Base-by-base conservation (phyloP, 2,888 invertebrate species). In the Melieria crassipennis region DNA sequence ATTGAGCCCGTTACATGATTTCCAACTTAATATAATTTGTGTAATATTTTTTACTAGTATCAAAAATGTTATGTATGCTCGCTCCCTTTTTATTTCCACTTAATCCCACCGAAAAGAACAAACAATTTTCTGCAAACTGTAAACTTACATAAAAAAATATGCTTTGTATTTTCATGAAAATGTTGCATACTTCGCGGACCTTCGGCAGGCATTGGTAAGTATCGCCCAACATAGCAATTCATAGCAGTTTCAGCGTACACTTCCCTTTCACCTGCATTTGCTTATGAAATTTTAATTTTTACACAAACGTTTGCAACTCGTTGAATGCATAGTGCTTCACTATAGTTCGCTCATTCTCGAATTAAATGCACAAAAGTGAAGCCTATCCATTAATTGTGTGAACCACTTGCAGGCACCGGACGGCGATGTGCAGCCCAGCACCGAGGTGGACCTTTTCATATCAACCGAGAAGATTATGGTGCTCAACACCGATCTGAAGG, bases 381-480 rank as follows among this genome's bases (percentile, higher is more conserved):
- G 30, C 3, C 4, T 1, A 13, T 52, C 6, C 4, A 52, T n/a
- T 1, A 5, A 52, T 43, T 52, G 47, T 45, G 0, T 16, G 7
- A 52, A 5, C 42, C 42, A 3, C 43, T 65, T 64, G 78, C 86
- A 98, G 98, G 98, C 97, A 73, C 98, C 98, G 0, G 97, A 98
- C 86, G 99, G 99, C 63, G 99, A 99, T 87, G 94, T 93, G 78
- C 99, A 99, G 85, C 99, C 99, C 10, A 97, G 97, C 84, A 99
- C 99, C 11, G 99, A 99, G 88, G 99, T 99, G 60, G 99, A 99
- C 86, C 89, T 99, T 47, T 99, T 99, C 88, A 99, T 99, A 84
- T 99, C 99, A 52, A 99, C 99, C 10, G 99, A 99, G 87, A 99
- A 99, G 88, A 99, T 99, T 78, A 99, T 99, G 99, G 99, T 99